Evolutionary conservation across 1,140 invertebrate species (phyloP), one percentile per base, ranked within the genome.

Genomic region (Heliconius eleuchia): DNA sequence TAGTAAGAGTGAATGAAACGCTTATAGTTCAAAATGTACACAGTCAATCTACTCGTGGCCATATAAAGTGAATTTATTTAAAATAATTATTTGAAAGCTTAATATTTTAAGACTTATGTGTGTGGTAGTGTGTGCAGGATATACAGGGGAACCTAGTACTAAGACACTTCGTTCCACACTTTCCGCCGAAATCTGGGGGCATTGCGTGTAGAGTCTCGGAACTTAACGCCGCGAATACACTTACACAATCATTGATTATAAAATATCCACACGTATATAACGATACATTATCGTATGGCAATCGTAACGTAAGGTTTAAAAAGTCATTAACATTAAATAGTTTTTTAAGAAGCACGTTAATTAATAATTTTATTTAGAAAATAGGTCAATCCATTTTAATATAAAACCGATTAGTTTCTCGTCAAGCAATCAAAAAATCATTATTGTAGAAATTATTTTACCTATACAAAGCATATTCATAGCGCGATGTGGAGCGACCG

Each of bases 401-500:
- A 30, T 9, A 66, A 66, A 66, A 66, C 23, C 27, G 9, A 66
- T 66, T 30, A 27, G 13, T 66, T 66, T 66, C 60, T 66, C 60
- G 27, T 66, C 27, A 66, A 66, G 27, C 60, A 16, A 66, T 66
- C 4, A 66, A 66, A 30, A 66, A 30, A 66, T 30, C 23, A 66
- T 66, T 30, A 30, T 66, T 27, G 27, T 66, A 66, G 23, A 30
- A 3, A 13, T 30, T 7, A 16, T 66, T 66, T 66, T 66, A 66
- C 9, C 4, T 66, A 66, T 30, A 66, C 27, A 66, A 66, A 66
- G 60, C 27, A 66, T 66, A 66, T 66, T 66, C 27, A 66, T 16
- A 30, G 27, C 60, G 60, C 60, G 18, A 27, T 66, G 9, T 76
- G 5, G 39, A 80, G 60, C 77, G 76, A 80, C 81, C 77, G 77